A percentile compares a stretch with the other conserved stretches of the same genome.
Evolutionary conservation across 2,113 vertebrate genomes (phyloP).

Genomic region (Epinephelus lanceolatus): DNA sequence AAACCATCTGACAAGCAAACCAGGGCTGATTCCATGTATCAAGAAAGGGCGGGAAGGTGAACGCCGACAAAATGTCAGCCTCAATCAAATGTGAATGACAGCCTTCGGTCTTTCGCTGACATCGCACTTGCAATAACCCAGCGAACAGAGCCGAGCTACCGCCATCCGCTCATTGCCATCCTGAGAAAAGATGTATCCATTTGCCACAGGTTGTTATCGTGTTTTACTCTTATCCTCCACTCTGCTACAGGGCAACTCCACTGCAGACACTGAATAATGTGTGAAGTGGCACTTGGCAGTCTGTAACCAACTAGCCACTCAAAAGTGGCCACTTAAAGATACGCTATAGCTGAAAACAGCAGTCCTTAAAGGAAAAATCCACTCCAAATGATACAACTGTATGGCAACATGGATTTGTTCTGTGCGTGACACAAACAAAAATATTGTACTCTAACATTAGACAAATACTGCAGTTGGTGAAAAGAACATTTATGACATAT

Average conservation of each 20-base stretch:
- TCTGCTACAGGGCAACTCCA: slow-evolving; percentile 61
- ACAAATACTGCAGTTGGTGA: background rate
- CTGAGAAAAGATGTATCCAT: slow-evolving; percentile 25
- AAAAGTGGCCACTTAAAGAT: slow-evolving; percentile 59
- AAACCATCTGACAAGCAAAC: slow-evolving; percentile 62
- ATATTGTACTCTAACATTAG: background rate
- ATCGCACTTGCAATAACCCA: slow-evolving; percentile 32
- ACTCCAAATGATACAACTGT: background rate
- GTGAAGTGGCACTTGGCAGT: slow-evolving; percentile 75
- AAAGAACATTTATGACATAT: background rate
- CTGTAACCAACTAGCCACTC: slow-evolving; percentile 61
- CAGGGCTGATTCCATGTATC: slow-evolving; percentile 47
- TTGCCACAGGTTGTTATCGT: slow-evolving; percentile 54
- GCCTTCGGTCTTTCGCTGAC: slow-evolving; percentile 50
- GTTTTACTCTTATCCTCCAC: slow-evolving; percentile 55
- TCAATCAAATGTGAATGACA: slow-evolving; percentile 74
- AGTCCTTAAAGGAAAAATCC: slow-evolving; percentile 34
- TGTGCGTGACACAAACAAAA: background rate
- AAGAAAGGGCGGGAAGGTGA: slow-evolving; percentile 40
- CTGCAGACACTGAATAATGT: slow-evolving; percentile 60
- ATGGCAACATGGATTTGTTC: background rate
- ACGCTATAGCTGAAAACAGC: slow-evolving; percentile 40
- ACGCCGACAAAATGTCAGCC: slow-evolving; percentile 66
- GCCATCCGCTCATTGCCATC: background rate
- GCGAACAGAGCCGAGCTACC: background rate